phyloP scores from a whole-genome alignment of 1,140 invertebrate species.

The Bilobella aurantiaca region DNA sequence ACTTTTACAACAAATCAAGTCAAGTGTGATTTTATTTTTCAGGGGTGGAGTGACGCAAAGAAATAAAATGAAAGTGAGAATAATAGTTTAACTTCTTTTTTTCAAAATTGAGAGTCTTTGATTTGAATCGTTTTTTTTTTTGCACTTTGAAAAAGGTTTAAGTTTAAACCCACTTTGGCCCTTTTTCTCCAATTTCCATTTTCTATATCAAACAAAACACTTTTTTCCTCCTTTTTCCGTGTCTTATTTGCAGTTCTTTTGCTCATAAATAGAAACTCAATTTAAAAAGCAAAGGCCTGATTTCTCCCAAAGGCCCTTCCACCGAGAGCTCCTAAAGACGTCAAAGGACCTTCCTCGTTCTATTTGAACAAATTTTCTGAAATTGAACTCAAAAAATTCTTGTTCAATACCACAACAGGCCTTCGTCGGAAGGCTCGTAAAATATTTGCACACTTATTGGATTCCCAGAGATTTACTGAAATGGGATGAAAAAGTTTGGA shows the following conservation, averaged over 20 bases:
- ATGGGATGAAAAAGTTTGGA: neutral
- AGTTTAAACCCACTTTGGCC: neutral
- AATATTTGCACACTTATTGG: conserved; percentile 8
- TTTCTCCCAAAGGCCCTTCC: neutral
- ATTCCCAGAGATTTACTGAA: conserved; percentile 4
- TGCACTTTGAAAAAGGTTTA: neutral
- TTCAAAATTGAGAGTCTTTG: neutral
- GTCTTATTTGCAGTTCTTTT: neutral
- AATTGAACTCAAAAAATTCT: too few relatives aligned
- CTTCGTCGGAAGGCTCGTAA: too few relatives aligned
- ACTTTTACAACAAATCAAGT: conserved; percentile 3
- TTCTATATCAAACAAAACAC: conserved; percentile 4
- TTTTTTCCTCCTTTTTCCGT: neutral
- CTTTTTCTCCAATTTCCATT: conserved; percentile 1
- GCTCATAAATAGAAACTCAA: conserved; percentile 5
- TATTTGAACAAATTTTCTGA: too few relatives aligned
- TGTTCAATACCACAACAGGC: too few relatives aligned
- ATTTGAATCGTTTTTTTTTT: neutral
- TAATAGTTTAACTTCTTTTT: neutral
- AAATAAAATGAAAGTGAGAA: neutral
- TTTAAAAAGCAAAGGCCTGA: neutral
- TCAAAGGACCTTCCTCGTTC: too few relatives aligned
- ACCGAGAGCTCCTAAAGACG: too few relatives aligned
- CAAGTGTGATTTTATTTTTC: neutral
- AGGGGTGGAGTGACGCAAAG: neutral